Base-by-base conservation (phyloP, 2,888 invertebrate species). In the Amorpha juglandis region DNA sequence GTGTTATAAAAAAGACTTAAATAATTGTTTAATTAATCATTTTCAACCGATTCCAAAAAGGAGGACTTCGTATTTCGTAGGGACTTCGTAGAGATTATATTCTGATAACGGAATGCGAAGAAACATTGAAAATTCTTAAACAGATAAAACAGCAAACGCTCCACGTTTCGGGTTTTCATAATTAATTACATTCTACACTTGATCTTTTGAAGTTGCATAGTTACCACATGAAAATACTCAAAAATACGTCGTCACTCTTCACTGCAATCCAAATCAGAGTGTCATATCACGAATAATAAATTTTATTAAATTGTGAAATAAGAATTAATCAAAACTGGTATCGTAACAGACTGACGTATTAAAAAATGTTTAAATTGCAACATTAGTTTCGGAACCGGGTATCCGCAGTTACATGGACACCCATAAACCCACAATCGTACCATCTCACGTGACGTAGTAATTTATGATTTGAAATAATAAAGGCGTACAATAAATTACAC, bases 311-410 rank as follows among this genome's bases (percentile, higher is more conserved):
- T 33, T 21, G n/a, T n/a, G 14, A 27, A 53, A 64, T 50, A 65
- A 50, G n/a, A 58, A 4, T 35, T 8, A 62, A 58, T 62, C 21
- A 62, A 47, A 63, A 63, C 48, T 27, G 33, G 19, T 19, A 42
- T 27, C 62, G 50, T 62, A 38, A 62, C 50, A 19, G 64, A 51
- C 38, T 71, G 66, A 27, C 65, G 65, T 67, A 70, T 67, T 71
- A 71, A 70, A 70, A 68, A 69, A 65, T 42, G 53, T 68, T 66
- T 3, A 62, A 19, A 71, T 78, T 79, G 69, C 74, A 62, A 74
- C 74, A 77, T 71, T 64, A 16, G 69, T 75, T 77, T 79, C 74
- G 74, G 73, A 74, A 70, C 64, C 69, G 52, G 65, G 65, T 70
- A 73, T 68, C 67, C 68, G 71, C 63, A 68, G 65, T 68, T 71